Evolutionary conservation across 2,113 vertebrate species (phyloP).

Genomic region (Leucoraja erinaceus): DNA sequence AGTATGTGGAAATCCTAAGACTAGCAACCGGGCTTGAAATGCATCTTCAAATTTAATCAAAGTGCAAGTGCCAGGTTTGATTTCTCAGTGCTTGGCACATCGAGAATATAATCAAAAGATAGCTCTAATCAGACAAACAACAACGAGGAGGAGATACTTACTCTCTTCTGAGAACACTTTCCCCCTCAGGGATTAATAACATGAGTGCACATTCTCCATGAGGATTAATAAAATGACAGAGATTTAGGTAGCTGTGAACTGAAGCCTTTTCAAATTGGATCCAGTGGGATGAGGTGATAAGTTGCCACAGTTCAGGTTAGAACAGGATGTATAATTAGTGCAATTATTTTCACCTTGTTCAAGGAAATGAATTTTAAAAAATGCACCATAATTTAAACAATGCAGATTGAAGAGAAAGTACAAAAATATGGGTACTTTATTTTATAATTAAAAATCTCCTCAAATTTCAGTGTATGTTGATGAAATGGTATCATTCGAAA

Average conservation of each 20-base stretch:
- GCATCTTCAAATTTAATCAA: slow-evolving; percentile 11
- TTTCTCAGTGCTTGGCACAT: not conserved
- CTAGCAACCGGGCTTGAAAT: not conserved
- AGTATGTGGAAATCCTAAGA: not conserved
- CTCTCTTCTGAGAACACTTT: not conserved
- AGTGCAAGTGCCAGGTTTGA: not conserved
- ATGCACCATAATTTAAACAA: not conserved
- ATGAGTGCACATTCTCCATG: slow-evolving; percentile 25
- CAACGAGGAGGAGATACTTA: not conserved
- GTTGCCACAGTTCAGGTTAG: slow-evolving; percentile 29
- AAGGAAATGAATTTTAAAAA: slow-evolving; percentile 18
- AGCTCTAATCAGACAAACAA: slow-evolving; percentile 5
- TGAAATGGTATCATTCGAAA: not conserved
- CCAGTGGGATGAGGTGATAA: slow-evolving; percentile 33
- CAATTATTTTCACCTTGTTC: slow-evolving; percentile 26
- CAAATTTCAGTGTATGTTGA: not conserved
- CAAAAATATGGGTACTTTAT: not conserved
- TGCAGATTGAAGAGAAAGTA: not conserved
- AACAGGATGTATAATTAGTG: slow-evolving; percentile 14
- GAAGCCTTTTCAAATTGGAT: slow-evolving; percentile 21
- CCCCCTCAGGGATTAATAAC: slow-evolving; percentile 21
- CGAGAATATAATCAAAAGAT: not conserved
- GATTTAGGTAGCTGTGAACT: slow-evolving; percentile 26
- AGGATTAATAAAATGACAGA: slow-evolving; percentile 38
- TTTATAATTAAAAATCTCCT: no score